Evolutionary conservation across 2,797 vertebrate species (phyloP).

Genomic region (Pseudotriccus pelzelni): DNA sequence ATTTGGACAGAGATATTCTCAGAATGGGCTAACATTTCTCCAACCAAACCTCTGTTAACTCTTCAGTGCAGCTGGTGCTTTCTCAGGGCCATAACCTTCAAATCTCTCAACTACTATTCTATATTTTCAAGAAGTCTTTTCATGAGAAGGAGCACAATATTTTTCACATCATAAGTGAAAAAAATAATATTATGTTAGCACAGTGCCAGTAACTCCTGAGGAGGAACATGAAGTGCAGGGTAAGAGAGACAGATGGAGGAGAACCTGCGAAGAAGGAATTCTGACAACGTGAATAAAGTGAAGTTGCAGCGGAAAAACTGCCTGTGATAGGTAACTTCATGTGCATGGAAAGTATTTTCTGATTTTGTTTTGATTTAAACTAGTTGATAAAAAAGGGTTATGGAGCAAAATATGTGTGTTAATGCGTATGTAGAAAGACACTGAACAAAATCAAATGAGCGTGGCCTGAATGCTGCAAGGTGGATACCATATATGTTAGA

Average conservation of each 20-base stretch:
- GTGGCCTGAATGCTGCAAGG: not conserved
- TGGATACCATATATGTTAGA: rapidly evolving
- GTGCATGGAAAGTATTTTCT: not conserved
- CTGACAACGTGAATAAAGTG: not conserved
- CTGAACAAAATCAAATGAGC: not conserved
- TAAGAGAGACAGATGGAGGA: not conserved
- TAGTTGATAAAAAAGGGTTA: not conserved
- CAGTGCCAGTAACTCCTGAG: not conserved
- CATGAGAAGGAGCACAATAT: not conserved
- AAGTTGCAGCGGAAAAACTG: not conserved
- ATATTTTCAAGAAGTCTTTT: not conserved
- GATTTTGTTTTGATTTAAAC: not conserved
- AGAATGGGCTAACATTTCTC: not conserved
- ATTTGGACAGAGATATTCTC: not conserved
- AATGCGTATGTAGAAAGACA: not conserved
- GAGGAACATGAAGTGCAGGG: not conserved
- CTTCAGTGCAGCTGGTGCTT: not conserved
- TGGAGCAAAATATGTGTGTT: not conserved
- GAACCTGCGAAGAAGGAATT: not conserved
- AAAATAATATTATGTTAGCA: not conserved
- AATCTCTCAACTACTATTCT: not conserved
- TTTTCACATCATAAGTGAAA: not conserved
- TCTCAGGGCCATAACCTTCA: not conserved
- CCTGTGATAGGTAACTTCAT: not conserved
- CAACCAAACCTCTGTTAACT: not conserved